Evolutionary conservation across 2,113 vertebrate genomes (phyloP).

Genomic region (Clinocottus analis): DNA sequence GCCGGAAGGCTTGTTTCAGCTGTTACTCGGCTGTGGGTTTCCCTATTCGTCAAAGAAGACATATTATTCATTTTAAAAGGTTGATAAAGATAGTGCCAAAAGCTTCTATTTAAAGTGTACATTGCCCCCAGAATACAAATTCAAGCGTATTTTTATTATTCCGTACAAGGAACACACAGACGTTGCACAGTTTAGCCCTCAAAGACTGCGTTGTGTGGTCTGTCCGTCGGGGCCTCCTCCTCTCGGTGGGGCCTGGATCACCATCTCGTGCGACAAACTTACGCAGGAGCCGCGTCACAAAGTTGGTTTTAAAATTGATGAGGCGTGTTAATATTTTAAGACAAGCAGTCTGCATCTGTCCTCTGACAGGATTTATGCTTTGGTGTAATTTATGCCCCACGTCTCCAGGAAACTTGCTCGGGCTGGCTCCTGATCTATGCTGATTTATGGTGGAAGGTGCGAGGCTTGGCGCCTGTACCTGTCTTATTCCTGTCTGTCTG

Average conservation of each 20-base stretch:
- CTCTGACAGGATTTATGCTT: conserved; percentile 72
- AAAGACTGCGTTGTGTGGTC: conserved; percentile 45
- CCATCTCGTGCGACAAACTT: conserved; percentile 66
- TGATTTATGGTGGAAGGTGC: conserved; percentile 62
- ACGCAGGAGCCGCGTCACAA: conserved; percentile 68
- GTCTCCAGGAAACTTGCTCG: conserved; percentile 53
- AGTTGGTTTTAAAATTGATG: conserved; percentile 72
- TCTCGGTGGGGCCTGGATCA: conserved; percentile 62
- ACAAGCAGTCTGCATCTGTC: conserved; percentile 57
- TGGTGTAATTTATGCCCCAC: conserved; percentile 65
- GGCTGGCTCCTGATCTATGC: conserved; percentile 50
- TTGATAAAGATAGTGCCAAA: conserved; percentile 3
- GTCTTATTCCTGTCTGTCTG: conserved; percentile 45
- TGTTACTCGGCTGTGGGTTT: conserved; percentile 26
- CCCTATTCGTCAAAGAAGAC: not conserved
- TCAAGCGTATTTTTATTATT: conserved; percentile 20
- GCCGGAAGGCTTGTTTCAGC: conserved; percentile 25
- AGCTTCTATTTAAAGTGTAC: conserved; percentile 31
- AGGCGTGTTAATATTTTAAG: conserved; percentile 77
- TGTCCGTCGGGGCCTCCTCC: conserved; percentile 40
- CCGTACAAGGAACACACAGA: conserved; percentile 10
- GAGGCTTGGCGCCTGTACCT: conserved; percentile 47
- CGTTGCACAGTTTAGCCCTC: conserved; percentile 34
- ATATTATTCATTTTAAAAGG: not conserved
- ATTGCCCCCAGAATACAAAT: conserved; percentile 14